Base-by-base conservation (phyloP, 2,888 invertebrate genomes). In the Plebejus anna region DNA sequence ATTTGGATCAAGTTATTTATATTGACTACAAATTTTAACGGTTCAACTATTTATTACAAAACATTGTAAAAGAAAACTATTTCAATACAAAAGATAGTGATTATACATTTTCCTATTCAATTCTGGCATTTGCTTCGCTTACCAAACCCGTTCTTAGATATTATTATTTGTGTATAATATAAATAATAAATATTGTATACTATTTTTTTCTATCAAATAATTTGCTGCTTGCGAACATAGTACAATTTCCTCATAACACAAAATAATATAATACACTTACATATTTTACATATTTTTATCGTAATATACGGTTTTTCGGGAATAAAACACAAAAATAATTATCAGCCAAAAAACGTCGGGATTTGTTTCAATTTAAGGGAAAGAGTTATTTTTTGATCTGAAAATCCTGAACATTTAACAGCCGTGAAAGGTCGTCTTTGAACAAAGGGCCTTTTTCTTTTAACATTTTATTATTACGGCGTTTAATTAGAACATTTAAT, bases 11-110 rank as follows among this genome's bases (percentile, higher is more conserved):
- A 22, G 4, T 11, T 61, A 61, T 9, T 28, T 73, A 6, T 73
- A 73, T 55, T 55, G 55, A 28, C 73, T 55, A 73, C 73, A 55
- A 55, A 55, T 22, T 51, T 28, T 51, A 32, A 16, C 16, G 59
- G 77, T 75, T 77, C 70, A 75, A 66, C 75, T 75, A 75, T 70
- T 70, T 70, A 38, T 76, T 78, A 78, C 78, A 79, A 79, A 79
- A 79, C 78, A 79, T 82, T 81, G 79, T 78, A 80, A 72, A 80
- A 79, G 81, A 80, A 81, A 78, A 77, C 79, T 79, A 80, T 83
- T 81, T 82, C 84, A 85, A 87, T 90, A 90, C 82, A 90, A 90
- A 90, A 90, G 82, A 87, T 88, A 87, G 81, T 22, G 22, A 22
- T 86, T 42, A 72, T 72, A 76, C 70, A 83, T 80, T 81, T 81